These are phyloP conservation scores for Microctenopoma steveboyesi DNA, from an alignment of 2,797 vertebrate genomes.

Conservation along the genomic window DNA sequence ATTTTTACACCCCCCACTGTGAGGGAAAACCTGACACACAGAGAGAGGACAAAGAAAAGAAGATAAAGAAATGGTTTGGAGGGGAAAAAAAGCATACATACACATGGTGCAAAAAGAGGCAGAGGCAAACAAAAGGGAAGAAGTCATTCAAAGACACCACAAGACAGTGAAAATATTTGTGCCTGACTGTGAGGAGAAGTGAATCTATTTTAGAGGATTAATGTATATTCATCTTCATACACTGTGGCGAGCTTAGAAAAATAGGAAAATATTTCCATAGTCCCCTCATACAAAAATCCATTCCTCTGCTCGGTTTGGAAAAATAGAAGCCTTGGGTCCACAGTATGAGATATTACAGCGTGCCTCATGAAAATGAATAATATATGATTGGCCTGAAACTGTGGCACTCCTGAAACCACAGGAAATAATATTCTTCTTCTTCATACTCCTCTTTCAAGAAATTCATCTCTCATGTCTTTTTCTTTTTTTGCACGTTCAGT, in stretches of 20 bases:
- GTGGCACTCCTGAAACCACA: constrained; percentile 56
- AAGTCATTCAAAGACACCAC: constrained; percentile 7
- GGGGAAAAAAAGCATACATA: background rate
- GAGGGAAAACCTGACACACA: constrained; percentile 18
- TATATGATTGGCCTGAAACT: constrained; percentile 65
- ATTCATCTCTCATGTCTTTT: constrained; percentile 4
- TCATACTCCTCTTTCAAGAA: constrained; percentile 35
- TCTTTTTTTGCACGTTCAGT: constrained; percentile 25
- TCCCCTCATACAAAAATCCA: constrained; percentile 64
- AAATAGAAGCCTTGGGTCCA: constrained; percentile 52
- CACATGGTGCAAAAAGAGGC: background rate
- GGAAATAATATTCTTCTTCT: constrained; percentile 54
- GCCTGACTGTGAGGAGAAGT: constrained; percentile 22
- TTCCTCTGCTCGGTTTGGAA: constrained; percentile 56
- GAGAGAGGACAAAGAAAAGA: constrained; percentile 3
- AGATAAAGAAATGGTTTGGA: background rate
- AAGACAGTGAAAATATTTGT: constrained; percentile 31
- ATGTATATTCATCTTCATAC: constrained; percentile 36
- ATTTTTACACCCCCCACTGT: constrained; percentile 14
- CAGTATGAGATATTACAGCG: constrained; percentile 60
- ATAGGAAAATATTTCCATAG: constrained; percentile 69
- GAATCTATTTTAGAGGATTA: constrained; percentile 13
- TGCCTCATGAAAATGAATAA: constrained; percentile 69
- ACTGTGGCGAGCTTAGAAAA: constrained; percentile 31
- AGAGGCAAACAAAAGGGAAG: background rate